phyloP scores from a whole-genome alignment of 2,888 invertebrate genomes.

The Beris chalybata region DNA sequence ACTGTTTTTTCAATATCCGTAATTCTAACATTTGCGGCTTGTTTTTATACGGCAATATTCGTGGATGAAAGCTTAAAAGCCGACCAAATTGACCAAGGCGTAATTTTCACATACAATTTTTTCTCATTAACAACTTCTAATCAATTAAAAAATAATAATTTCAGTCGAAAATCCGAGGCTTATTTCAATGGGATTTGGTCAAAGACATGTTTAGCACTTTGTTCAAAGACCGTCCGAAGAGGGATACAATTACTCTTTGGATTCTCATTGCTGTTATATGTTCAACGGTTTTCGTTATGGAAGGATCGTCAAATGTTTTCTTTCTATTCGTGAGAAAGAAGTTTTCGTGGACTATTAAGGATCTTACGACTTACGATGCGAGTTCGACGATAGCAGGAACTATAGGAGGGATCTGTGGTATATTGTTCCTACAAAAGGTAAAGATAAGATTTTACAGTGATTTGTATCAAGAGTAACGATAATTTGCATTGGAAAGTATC shows the following conservation, averaged over 20 bases:
- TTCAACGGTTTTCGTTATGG: slow-evolving; percentile 42
- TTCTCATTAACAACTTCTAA: not conserved
- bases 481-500: slow-evolving; percentile 39
- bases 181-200: slow-evolving; percentile 52
- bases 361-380: slow-evolving; percentile 56
- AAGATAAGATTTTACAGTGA: slow-evolving; percentile 45
- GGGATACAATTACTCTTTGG: slow-evolving; percentile 35
- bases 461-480: no score
- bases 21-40: slow-evolving; percentile 44
- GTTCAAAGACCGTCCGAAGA: slow-evolving; percentile 36
- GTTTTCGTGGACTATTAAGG: slow-evolving; percentile 53
- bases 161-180: slow-evolving; percentile 49
- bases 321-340: slow-evolving; percentile 57
- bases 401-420: slow-evolving; percentile 63
- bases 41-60: slow-evolving; percentile 48
- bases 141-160: slow-evolving; percentile 22
- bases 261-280: slow-evolving; percentile 29
- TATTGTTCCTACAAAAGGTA: slow-evolving; percentile 61
- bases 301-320: slow-evolving; percentile 57
- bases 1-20: slow-evolving; percentile 49
- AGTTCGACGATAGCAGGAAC: slow-evolving; percentile 60
- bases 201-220: slow-evolving; percentile 52
- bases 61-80: slow-evolving; percentile 50
- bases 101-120: slow-evolving; percentile 35
- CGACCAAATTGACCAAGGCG: slow-evolving; percentile 40